phyloP scores from a whole-genome alignment of 2,113 vertebrate genomes.

The Corapipo altera region DNA sequence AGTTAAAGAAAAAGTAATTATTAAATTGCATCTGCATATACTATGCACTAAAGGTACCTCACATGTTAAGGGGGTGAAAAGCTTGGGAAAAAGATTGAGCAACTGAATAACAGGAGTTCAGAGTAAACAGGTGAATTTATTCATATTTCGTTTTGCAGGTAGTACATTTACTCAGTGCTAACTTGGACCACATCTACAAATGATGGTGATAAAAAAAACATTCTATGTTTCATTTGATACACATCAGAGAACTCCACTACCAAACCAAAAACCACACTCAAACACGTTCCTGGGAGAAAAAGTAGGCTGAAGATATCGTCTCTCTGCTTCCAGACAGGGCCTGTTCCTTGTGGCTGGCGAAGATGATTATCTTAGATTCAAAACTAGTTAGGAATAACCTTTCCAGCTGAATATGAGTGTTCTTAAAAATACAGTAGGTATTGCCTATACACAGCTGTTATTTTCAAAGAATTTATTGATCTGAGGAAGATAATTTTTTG shows the following conservation, averaged over 20 bases:
- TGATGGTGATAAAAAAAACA: constrained; percentile 46
- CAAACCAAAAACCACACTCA: constrained; percentile 59
- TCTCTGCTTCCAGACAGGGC: constrained; percentile 48
- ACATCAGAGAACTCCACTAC: constrained; percentile 56
- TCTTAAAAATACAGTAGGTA: constrained; percentile 40
- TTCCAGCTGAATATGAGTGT: neutral
- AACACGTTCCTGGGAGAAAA: constrained; percentile 43
- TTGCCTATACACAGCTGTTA: neutral
- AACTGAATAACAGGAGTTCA: neutral
- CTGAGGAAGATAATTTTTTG: neutral
- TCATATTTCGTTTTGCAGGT: neutral
- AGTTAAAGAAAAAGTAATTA: neutral
- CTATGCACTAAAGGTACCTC: neutral
- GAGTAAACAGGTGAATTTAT: constrained; percentile 60
- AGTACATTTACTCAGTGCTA: neutral
- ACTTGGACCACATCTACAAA: constrained; percentile 65
- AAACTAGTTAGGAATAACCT: constrained; percentile 44
- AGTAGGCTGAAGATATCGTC: constrained; percentile 44
- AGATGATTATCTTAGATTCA: constrained; percentile 55
- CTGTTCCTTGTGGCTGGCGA: constrained; percentile 48
- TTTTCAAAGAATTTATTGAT: constrained; percentile 34
- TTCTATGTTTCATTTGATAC: constrained; percentile 44
- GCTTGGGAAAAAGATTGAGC: neutral
- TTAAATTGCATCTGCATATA: neutral
- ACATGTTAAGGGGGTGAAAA: neutral